Conservation (phyloP, 2,113 vertebrate genomes). For the Mesocricetus auratus region DNA sequence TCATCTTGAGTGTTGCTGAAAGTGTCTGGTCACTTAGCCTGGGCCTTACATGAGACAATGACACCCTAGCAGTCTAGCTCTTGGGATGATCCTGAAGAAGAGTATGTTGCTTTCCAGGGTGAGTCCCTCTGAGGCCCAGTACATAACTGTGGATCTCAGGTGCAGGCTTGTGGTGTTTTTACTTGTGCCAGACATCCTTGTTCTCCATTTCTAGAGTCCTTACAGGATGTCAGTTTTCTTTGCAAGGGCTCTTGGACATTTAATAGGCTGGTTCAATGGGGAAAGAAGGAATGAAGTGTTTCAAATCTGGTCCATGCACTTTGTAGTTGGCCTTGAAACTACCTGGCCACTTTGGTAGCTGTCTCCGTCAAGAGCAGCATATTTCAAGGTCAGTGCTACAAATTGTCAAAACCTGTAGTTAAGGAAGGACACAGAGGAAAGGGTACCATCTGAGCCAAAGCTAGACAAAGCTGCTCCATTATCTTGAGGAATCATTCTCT, state of each 20-base stretch:
- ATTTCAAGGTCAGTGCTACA: background rate
- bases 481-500: background rate
- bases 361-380: background rate
- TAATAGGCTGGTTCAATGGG: background rate
- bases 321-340: background rate
- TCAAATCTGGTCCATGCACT: background rate
- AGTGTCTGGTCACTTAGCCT: background rate
- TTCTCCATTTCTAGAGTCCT: background rate
- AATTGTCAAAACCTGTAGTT: background rate
- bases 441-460: background rate
- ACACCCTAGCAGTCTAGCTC: background rate
- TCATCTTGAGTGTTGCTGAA: background rate
- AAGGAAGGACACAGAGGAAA: background rate
- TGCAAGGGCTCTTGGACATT: background rate
- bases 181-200: background rate
- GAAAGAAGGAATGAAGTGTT: background rate
- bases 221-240: background rate
- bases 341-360: background rate
- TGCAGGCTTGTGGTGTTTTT: background rate
- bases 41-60: background rate
- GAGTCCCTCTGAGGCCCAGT: background rate
- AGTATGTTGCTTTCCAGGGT: background rate
- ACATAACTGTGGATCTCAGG: background rate
- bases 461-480: rapidly evolving
- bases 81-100: background rate